phyloP scores from a whole-genome alignment of 2,797 vertebrate genomes.

The Sebastolobus altivelis region DNA sequence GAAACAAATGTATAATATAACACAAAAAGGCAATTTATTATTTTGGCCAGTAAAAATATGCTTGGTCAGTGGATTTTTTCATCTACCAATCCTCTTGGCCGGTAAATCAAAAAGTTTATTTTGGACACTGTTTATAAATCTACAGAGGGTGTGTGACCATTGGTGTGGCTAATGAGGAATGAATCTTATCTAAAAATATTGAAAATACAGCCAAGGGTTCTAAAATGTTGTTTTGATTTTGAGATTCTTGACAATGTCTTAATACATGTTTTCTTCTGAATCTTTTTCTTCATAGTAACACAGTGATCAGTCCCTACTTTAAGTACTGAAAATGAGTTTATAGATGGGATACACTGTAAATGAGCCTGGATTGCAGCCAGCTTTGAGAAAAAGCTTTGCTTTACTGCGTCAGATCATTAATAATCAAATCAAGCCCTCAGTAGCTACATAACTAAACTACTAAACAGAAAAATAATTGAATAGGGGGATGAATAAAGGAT shows the following conservation, averaged over 20 bases:
- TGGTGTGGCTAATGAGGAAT: slow-evolving; percentile 16
- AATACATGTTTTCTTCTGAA: slow-evolving; percentile 15
- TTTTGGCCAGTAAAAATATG: too few relatives aligned
- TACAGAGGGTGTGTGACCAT: slow-evolving; percentile 13
- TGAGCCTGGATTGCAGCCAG: slow-evolving; percentile 13
- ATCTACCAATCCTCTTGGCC: too few relatives aligned
- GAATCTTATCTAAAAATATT: slow-evolving; percentile 12
- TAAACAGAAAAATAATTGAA: too few relatives aligned
- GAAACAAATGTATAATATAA: too few relatives aligned
- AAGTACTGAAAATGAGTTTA: not conserved
- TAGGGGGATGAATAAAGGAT: not conserved
- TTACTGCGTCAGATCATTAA: slow-evolving; percentile 22
- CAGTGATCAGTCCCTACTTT: not conserved
- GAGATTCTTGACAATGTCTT: slow-evolving; percentile 14
- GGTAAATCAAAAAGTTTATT: too few relatives aligned
- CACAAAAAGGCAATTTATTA: too few relatives aligned
- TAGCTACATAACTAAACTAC: too few relatives aligned
- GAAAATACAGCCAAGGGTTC: slow-evolving; percentile 15
- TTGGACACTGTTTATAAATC: slow-evolving; percentile 9
- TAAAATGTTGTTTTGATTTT: slow-evolving; percentile 28
- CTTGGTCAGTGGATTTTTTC: too few relatives aligned
- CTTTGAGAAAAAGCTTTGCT: not conserved
- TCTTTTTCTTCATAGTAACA: slow-evolving; percentile 3
- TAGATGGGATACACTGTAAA: not conserved
- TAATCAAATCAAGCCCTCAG: slow-evolving; percentile 10